phyloP scores from a whole-genome alignment of 2,888 invertebrate species.

The Tipula unca region DNA sequence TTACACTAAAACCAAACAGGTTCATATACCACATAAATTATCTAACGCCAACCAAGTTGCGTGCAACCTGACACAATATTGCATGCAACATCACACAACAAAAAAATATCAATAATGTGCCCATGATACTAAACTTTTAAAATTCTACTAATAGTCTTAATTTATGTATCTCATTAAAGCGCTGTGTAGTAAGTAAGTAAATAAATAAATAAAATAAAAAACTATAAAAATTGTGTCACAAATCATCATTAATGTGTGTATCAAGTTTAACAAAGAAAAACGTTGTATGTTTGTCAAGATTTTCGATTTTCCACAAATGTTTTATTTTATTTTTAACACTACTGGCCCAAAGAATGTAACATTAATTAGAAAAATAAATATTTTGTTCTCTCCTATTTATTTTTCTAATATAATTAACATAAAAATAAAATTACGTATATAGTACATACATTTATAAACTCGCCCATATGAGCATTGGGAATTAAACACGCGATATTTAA shows the following conservation, averaged over 20 bases:
- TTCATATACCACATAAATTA: background rate
- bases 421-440: background rate
- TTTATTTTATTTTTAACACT: background rate
- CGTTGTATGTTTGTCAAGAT: background rate
- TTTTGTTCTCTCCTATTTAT: background rate
- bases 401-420: background rate
- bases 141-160: background rate
- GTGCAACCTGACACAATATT: background rate
- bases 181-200: background rate
- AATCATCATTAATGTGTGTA: background rate
- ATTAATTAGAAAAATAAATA: background rate
- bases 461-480: background rate
- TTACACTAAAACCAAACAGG: background rate
- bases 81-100: background rate
- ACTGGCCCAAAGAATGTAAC: background rate
- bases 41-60: background rate
- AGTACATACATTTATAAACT: background rate
- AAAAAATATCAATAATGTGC: background rate
- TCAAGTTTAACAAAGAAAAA: background rate
- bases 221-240: background rate
- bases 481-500: background rate
- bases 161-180: background rate
- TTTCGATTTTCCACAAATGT: background rate
- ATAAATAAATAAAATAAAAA: background rate
- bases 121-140: background rate